Evolutionary conservation across 1,140 invertebrate species (phyloP), one percentile per base, ranked within the genome.

Genomic region (Bombus vancouverensis): DNA sequence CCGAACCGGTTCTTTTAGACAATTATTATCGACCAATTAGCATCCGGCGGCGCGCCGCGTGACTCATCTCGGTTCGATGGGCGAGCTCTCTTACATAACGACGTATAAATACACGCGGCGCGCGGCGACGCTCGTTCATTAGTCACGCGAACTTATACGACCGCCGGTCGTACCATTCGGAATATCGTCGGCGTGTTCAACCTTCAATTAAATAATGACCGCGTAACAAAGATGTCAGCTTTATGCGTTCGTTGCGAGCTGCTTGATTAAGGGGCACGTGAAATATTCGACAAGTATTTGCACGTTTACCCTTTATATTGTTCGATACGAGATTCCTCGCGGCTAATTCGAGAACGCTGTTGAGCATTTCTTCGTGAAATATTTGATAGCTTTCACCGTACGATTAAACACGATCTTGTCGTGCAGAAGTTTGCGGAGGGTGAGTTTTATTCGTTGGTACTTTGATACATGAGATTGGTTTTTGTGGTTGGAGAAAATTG

Each of bases 21-120:
- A 87, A 87, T 87, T 87, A 74, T 71, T 70, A 68, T 79, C 44
- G 53, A n/a, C 70, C 82, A 74, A 84, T 84, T 84, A 78, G 81
- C 74, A 86, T 86, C 42, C 42, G 68, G 34, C 73, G n/a, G 34
- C 42, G 42, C 42, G 47, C 53, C 13, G 22, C 32, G 47, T 75
- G 53, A 84, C 65, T 78, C 82, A 71, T 57, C 82, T 32, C 25
- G 32, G 28, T 66, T 70, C 42, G 78, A 70, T 47, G 78, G 44
- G 32, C 62, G n/a, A 53, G 10, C 22, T 4, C 22, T 65, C 66
- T 80, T 85, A 72, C 68, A 22, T 80, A 85, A 85, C 76, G 32
- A 39, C 57, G 32, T 80, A 34, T 85, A 80, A 80, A 72, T 42
- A 72, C 42, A 71, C 68, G 47, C 59, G 59, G 59, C 59, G 28